A percentile compares a stretch with the other conserved stretches of the same genome.
Evolutionary conservation across 2,113 vertebrate genomes (phyloP).

Genomic region (cattle (Bos taurus)): ARS-UCD2.0 NC_037337.1:9687501-9688000

Average conservation of each 20-base stretch:
- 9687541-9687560: conserved; percentile 23
- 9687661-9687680: conserved; percentile 49
- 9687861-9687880: conserved; percentile 54
- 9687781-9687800: not conserved
- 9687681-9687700: conserved; percentile 54
- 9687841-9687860: conserved; percentile 66
- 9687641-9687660: conserved; percentile 48
- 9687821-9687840: conserved; percentile 76
- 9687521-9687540: not conserved
- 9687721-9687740: conserved; percentile 41
- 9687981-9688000: conserved; percentile 35
- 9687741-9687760: conserved; percentile 16
- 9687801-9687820: conserved; percentile 69
- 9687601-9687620: conserved; percentile 63
- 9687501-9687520: not conserved
- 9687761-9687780: conserved; percentile 22
- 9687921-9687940: conserved; percentile 23
- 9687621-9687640: conserved; percentile 60
- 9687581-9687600: conserved; percentile 59
- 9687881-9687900: conserved; percentile 44
- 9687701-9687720: conserved; percentile 14
- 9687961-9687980: conserved; percentile 39
- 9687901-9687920: conserved; percentile 28
- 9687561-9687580: conserved; percentile 52
- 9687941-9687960: conserved; percentile 30